Conservation (phyloP, 2,888 invertebrate genomes). For the Plagodis dolabraria region DNA sequence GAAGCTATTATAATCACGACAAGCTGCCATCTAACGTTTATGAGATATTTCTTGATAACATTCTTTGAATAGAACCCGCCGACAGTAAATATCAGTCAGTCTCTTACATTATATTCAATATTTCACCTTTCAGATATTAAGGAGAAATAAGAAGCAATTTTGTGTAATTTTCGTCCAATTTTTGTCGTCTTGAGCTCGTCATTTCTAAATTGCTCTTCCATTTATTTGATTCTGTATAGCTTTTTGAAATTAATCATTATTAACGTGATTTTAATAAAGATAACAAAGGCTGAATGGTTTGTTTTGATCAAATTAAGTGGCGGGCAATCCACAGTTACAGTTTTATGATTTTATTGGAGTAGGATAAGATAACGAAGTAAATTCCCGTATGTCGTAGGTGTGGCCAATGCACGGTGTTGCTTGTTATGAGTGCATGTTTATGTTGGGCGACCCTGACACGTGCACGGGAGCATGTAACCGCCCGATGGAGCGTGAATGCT, state of each 20-base stretch:
- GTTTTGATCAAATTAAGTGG: conserved; percentile 3
- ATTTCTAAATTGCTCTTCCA: conserved; percentile 6
- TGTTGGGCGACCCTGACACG: conserved; percentile 16
- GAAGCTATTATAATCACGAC: conserved; percentile 23
- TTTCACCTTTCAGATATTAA: conserved; percentile 21
- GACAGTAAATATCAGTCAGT: conserved; percentile 20
- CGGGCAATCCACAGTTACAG: too few relatives aligned
- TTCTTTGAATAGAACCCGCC: conserved; percentile 22
- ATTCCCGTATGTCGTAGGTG: neutral
- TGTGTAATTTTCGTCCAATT: conserved; percentile 16
- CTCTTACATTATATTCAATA: conserved; percentile 13
- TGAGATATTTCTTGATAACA: conserved; percentile 26
- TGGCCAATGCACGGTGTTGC: conserved; percentile 5
- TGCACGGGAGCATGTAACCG: conserved; percentile 20
- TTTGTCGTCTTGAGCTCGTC: neutral
- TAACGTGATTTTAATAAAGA: neutral
- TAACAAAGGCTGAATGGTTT: neutral
- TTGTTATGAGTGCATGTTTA: conserved; percentile 12
- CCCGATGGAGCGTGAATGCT: conserved; percentile 41
- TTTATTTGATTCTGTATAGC: conserved; percentile 3
- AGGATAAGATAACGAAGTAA: too few relatives aligned
- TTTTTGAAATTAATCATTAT: conserved; percentile 1
- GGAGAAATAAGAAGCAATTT: conserved; percentile 23
- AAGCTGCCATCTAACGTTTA: conserved; percentile 18
- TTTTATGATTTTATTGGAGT: too few relatives aligned